These are phyloP conservation scores for Probosciger aterrimus DNA, from an alignment of 2,113 vertebrate species.

Conservation along the genomic window DNA sequence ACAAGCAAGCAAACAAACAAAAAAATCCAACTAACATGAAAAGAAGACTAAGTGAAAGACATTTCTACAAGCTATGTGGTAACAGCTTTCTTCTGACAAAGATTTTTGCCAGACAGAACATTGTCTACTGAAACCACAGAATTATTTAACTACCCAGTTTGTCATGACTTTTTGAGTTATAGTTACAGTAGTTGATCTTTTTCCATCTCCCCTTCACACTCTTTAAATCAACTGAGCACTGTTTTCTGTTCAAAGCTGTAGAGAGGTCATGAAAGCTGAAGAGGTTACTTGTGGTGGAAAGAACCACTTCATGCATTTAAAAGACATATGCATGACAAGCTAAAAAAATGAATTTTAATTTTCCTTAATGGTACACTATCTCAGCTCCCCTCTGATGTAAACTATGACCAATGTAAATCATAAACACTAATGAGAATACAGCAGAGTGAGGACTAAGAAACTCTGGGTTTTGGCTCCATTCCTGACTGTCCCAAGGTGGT, in stretches of 20 bases:
- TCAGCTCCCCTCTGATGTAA: not conserved
- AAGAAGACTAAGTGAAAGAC: not conserved
- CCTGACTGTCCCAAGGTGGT: not conserved
- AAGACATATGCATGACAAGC: not conserved
- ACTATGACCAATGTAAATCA: not conserved
- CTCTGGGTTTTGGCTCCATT: not conserved
- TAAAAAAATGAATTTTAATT: not conserved
- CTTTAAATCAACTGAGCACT: not conserved
- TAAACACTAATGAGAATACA: not conserved
- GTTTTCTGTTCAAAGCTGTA: not conserved
- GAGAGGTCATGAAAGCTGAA: not conserved
- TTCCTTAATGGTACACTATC: not conserved
- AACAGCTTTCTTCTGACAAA: not conserved
- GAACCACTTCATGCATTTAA: not conserved
- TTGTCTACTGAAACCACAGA: not conserved
- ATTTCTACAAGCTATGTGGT: not conserved
- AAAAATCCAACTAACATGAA: not conserved
- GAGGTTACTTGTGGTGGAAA: not conserved
- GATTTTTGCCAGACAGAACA: not conserved
- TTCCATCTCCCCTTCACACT: not conserved
- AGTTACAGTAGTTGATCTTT: not conserved
- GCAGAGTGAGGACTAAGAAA: not conserved
- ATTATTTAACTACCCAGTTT: not conserved
- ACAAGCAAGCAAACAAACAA: not conserved
- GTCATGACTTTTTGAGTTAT: slow-evolving; percentile 1